Base-by-base conservation (phyloP, 2,888 invertebrate species). In the Iselma pallidipennis region DNA sequence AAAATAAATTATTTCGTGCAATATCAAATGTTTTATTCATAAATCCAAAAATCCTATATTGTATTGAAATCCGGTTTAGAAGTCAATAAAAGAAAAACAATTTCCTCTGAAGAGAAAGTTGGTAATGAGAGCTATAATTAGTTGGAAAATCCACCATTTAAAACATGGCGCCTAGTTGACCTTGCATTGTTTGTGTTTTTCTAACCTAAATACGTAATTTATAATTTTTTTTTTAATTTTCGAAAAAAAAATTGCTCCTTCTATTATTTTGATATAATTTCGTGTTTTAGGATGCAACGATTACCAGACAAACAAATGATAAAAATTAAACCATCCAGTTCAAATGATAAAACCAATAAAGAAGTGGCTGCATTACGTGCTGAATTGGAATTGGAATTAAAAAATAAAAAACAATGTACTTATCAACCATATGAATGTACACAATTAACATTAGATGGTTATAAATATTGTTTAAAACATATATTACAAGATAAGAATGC, bases 401-500 rank as follows among this genome's bases (percentile, higher is more conserved):
- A 84, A 33, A 87, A 87, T 49, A 85, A 87, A 0, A 86, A 87
- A 10, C 81, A 83, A 1, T 90, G 90, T 70, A 82, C 85, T 0
- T 88, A 90, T 79, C 81, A 86, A 29, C 83, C 85, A 0, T 91
- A 88, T 73, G 87, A 88, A 59, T 93, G 93, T 69, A 84, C 85
- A 0, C 85, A 88, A 26, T 85, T 88, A 0, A 86, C 89, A 49
- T 78, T 95, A 0, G 87, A 91, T 7, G 91, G 90, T 0, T 89
- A 90, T 66, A 86, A 88, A 63, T 93, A 88, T 80, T 97, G 96
- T 77, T 84, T 87, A 4, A 85, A 89, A 3, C 97, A 97, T 74
- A 93, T 96, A 66, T 82, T 96, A 53, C 88, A 90, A 70, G 96
- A 97, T 78, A 87, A 90, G 5, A 85, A 83, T 10, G 94, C 96